Evolutionary conservation across 2,888 invertebrate species (phyloP).

Genomic region (Melolontha melolontha): DNA sequence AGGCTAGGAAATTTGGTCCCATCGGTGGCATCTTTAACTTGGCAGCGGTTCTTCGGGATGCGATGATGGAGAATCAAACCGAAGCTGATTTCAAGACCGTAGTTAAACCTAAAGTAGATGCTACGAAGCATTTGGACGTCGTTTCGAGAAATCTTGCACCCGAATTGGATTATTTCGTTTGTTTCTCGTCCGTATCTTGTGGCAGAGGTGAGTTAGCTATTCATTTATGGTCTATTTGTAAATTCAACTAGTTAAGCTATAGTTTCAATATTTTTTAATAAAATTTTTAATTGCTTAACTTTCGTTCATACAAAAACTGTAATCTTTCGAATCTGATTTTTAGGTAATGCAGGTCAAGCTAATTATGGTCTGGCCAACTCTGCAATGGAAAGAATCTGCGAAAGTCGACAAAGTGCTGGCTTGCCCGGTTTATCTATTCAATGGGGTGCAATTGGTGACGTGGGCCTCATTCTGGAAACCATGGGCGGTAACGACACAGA

Average conservation of each 20-base stretch:
- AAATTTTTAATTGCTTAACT: constrained; percentile 60
- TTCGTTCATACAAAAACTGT: no score
- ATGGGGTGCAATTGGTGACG: constrained; percentile 99
- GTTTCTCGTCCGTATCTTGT: constrained; percentile 96
- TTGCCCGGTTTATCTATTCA: constrained; percentile 92
- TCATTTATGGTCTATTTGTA: no score
- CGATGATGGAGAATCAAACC: constrained; percentile 87
- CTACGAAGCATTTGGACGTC: constrained; percentile 84
- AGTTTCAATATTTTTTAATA: no score
- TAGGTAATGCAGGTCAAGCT: constrained; percentile 81
- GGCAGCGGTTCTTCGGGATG: constrained; percentile 92
- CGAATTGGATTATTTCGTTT: constrained; percentile 91
- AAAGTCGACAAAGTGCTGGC: constrained; percentile 84
- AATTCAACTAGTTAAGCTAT: no score
- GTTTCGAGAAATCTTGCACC: constrained; percentile 83
- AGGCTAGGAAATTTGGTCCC: constrained; percentile 74
- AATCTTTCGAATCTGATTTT: not conserved
- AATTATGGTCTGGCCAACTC: constrained; percentile 99
- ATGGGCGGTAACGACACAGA: constrained; percentile 92
- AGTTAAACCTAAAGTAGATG: constrained; percentile 86
- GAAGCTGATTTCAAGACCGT: constrained; percentile 84
- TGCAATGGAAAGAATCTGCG: constrained; percentile 95
- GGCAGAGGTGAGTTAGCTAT: constrained; percentile 74
- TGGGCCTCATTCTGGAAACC: constrained; percentile 90
- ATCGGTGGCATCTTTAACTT: constrained; percentile 94